Base-by-base conservation (phyloP, 2,797 vertebrate genomes). In the Tauraco hartlaubi region DNA sequence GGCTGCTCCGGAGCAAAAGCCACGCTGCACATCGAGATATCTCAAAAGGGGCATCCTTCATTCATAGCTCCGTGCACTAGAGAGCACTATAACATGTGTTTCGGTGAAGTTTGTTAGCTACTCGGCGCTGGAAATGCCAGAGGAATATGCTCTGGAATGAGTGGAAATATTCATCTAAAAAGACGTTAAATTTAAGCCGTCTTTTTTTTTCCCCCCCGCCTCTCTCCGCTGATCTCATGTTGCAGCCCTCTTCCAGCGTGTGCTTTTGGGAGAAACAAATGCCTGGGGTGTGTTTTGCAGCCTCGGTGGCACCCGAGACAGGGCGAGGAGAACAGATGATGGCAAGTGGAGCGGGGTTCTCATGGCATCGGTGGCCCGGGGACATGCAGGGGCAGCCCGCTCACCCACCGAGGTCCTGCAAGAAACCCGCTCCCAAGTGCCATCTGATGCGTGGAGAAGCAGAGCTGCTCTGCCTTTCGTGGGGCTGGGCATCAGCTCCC, bases 91-190 rank as follows among this genome's bases (percentile, higher is more conserved):
- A 84, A 84, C 73, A 48, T 73, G 62, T 75, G 80, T 92, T 88
- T 94, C 79, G 9, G 59, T 75, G 74, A 68, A 85, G 75, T 67
- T 69, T 92, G 86, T 86, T 90, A 90, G 86, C 83, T 92, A 28
- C 84, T 93, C 64, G 1, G 66, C 79, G 20, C 48, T 92, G 85
- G 74, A 90, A 96, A 85, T 91, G 80, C 68, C 82, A 80, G 62
- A 94, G 96, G 88, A 95, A 90, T 91, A 71, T 90, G 63, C 46
- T 46, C 85, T 77, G 87, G 76, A 93, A 91, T 92, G 88, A 95
- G 77, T 51, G 58, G 75, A 92, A 92, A 94, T 80, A 49, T 55
- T 74, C 46, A 49, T 83, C 81, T 48, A 20, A 75, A 95, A 81
- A 85, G 54, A 87, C 49, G 54, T 68, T 86, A 59, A 85, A 86